Evolutionary conservation across 2,797 vertebrate genomes (phyloP), one percentile per base, ranked within the genome.

Genomic region (Enteromius mattozi): DNA sequence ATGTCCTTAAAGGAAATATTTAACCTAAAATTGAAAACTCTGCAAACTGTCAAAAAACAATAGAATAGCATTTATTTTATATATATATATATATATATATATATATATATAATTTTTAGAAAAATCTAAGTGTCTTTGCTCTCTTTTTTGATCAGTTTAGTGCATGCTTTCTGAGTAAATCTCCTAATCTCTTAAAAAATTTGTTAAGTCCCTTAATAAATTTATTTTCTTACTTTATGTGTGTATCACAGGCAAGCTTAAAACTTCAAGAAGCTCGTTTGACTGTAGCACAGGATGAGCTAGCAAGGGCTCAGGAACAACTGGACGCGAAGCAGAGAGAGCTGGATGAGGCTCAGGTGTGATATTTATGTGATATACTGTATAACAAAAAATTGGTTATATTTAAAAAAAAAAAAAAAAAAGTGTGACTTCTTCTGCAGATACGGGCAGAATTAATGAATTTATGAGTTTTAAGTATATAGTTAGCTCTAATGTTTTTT

Each of bases 291-390:
- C 94, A 96, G 87, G 78, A 8, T 0, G 96, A 97, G 88, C 92
- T 96, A 3, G 47, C 91, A 4, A 91, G 89, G 21, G 96, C 96
- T 78, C 96, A 96, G 78, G 92, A 89, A 17, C 95, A 96, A 88
- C 93, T 97, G 86, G 95, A 97, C 0, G 92, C 93, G 2, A 97
- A 97, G 65, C 95, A 97, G 83, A 87, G 35, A 78, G 95, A 97
- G 82, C 91, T 97, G 89, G 95, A 96, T 49, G 90, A 90, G 9
- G 96, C 96, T 37, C 95, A 96, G 93, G 93, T 93, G n/a, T 42
- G 59, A 47, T 63, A 74, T 10, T 49, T 66, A 35, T 61, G 10
- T 61, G 4, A 61, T 13, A 37, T 56, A 51, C 16, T 19, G 49
- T 51, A n/a, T 56, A 75, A 21, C 1, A 17, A 74, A 70, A 70